These are phyloP conservation scores for Spinus olivaceus DNA, from an alignment of 2,797 vertebrate species.

Conservation along the genomic window DNA sequence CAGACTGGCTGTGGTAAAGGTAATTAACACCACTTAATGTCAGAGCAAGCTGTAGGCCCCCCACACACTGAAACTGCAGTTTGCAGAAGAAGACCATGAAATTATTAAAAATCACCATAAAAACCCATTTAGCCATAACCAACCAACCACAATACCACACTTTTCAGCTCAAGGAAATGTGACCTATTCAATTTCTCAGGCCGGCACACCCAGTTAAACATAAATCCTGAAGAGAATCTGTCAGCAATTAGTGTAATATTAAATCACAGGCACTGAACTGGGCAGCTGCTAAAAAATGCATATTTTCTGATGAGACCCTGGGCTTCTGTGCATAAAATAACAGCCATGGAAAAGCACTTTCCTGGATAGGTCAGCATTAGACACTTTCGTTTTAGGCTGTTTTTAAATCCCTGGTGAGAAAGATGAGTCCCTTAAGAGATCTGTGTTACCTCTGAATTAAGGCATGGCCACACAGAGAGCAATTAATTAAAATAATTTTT, in stretches of 20 bases:
- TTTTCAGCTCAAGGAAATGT: neutral
- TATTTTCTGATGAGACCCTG: neutral
- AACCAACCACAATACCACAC: neutral
- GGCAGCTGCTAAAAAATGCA: neutral
- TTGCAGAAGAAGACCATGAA: neutral
- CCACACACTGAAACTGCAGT: neutral
- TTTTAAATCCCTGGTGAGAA: neutral
- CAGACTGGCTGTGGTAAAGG: neutral
- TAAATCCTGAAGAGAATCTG: neutral
- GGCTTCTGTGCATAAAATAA: neutral
- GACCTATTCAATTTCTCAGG: neutral
- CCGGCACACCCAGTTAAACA: neutral
- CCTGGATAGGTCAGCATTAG: neutral
- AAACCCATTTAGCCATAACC: neutral
- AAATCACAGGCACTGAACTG: neutral
- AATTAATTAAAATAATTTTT: neutral
- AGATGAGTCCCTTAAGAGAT: neutral
- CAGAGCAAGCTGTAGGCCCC: neutral
- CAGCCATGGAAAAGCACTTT: neutral
- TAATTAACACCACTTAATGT: neutral
- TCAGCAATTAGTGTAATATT: neutral
- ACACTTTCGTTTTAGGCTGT: accelerated
- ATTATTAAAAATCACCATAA: neutral
- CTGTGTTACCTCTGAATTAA: neutral
- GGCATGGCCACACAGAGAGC: neutral